Evolutionary conservation across 2,797 vertebrate genomes (phyloP).

Genomic region (Rhabdomys pumilio): DNA sequence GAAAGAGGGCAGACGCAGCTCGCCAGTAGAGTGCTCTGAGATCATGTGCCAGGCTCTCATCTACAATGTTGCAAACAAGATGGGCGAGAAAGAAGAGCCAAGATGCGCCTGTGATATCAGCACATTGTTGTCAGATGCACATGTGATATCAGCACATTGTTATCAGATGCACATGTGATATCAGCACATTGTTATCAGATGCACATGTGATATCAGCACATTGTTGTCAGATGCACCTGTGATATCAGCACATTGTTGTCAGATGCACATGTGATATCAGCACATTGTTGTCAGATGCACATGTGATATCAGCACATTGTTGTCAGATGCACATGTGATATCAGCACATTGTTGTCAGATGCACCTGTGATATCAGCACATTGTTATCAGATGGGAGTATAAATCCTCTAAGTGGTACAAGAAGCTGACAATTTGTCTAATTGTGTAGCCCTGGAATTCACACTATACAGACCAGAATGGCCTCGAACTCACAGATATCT

Average conservation of each 20-base stretch:
- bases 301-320: not conserved
- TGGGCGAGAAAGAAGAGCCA: fast-evolving
- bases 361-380: too few relatives aligned
- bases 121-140: too few relatives aligned
- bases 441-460: not conserved
- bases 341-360: too few relatives aligned
- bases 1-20: not conserved
- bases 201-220: too few relatives aligned
- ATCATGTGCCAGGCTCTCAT: not conserved
- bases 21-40: not conserved
- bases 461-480: not conserved
- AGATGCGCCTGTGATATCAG: too few relatives aligned
- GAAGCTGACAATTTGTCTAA: not conserved
- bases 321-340: not conserved
- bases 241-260: not conserved
- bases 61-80: too few relatives aligned
- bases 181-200: too few relatives aligned
- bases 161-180: not conserved
- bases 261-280: too few relatives aligned
- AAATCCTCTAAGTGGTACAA: not conserved
- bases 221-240: too few relatives aligned
- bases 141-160: not conserved
- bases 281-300: too few relatives aligned
- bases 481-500: not conserved
- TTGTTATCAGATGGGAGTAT: too few relatives aligned